A percentile compares a stretch with the other conserved stretches of the same genome.
These are phyloP conservation scores for Drosophila ohnishii DNA, from an alignment of 1,140 invertebrate genomes.

Conservation along the genomic window DNA sequence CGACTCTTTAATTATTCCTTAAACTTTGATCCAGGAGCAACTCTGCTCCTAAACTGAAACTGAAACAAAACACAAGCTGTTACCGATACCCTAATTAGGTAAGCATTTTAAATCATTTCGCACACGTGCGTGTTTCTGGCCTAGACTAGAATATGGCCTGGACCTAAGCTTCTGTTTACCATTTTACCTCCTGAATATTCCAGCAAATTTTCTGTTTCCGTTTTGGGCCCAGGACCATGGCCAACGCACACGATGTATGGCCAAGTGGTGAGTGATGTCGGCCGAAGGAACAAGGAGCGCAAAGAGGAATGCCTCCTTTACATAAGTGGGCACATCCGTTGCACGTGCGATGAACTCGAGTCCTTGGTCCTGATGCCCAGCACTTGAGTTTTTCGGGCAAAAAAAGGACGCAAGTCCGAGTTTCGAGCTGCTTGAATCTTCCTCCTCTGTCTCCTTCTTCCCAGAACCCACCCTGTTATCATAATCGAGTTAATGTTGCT, in stretches of 20 bases:
- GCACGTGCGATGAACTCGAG: slow-evolving; percentile 44
- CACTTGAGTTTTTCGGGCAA: slow-evolving; percentile 19
- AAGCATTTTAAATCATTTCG: slow-evolving; percentile 47
- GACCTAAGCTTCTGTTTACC: slow-evolving; percentile 4
- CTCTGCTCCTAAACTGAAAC: neutral
- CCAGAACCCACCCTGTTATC: slow-evolving; percentile 40
- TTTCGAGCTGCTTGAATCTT: neutral
- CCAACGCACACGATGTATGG: neutral
- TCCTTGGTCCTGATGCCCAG: slow-evolving; percentile 4
- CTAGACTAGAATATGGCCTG: slow-evolving; percentile 6
- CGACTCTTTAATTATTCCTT: neutral
- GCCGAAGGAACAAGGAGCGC: slow-evolving; percentile 1
- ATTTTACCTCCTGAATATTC: slow-evolving; percentile 37
- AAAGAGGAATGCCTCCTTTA: slow-evolving; percentile 17
- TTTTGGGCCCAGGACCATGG: neutral
- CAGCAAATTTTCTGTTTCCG: slow-evolving; percentile 20
- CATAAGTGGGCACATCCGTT: slow-evolving; percentile 53
- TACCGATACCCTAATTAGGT: slow-evolving; percentile 40
- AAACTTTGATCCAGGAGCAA: neutral
- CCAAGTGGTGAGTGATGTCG: slow-evolving; percentile 1
- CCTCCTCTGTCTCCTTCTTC: neutral
- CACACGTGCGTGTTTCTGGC: slow-evolving; percentile 40
- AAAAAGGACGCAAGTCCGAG: slow-evolving; percentile 9
- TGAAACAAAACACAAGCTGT: slow-evolving; percentile 27
- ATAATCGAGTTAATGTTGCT: slow-evolving; percentile 72